Evolutionary conservation across 64 coral and sea anemone species (phyloP).

Genomic region (Stylophora pistillata): DNA sequence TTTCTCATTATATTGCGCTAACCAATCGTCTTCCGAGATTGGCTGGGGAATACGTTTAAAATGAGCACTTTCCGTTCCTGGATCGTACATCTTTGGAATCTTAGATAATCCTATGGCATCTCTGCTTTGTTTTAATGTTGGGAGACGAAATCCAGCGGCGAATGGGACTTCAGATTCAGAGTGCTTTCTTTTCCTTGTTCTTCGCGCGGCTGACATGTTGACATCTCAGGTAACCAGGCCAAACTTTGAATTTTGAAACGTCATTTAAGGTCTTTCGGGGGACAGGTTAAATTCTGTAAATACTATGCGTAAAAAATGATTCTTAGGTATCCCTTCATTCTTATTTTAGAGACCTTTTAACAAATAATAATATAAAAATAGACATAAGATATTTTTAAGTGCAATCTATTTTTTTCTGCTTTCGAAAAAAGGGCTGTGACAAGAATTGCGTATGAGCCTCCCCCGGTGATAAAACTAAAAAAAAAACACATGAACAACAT

Average conservation of each 20-base stretch:
- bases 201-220: conserved; percentile 68
- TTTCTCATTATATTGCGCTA: conserved; percentile 72
- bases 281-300: not conserved
- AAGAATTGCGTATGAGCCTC: not conserved
- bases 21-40: conserved; percentile 62
- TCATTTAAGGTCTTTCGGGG: not conserved
- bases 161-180: conserved; percentile 19
- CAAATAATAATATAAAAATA: too few species aligned
- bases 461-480: not conserved
- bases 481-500: not conserved
- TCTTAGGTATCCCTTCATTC: not conserved
- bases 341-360: too few species aligned
- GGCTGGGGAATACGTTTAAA: conserved; percentile 58
- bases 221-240: conserved; percentile 20
- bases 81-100: conserved; percentile 26
- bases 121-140: conserved; percentile 60
- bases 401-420: too few species aligned
- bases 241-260: not conserved
- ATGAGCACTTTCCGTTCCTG: conserved; percentile 26
- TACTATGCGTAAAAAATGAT: too few species aligned
- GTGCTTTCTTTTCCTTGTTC: conserved; percentile 44
- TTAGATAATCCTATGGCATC: conserved; percentile 51
- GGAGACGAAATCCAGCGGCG: conserved; percentile 63
- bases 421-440: too few species aligned
- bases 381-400: too few species aligned